Conservation (phyloP, 2,113 vertebrate genomes). For the Uria lomvia region DNA sequence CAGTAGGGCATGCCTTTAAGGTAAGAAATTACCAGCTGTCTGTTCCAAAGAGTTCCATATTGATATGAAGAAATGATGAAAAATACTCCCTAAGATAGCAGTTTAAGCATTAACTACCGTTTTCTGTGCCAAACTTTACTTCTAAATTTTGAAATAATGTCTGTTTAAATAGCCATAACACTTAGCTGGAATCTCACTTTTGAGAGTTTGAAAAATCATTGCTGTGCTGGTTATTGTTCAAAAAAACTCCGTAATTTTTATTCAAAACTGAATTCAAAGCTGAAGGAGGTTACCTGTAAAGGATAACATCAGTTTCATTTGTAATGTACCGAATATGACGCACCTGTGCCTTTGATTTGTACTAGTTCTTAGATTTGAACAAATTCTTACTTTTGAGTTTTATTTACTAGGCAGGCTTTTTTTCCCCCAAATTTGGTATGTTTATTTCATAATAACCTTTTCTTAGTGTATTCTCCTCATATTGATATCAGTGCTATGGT, state of each 20-base stretch:
- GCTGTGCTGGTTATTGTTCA: not conserved
- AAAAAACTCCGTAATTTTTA: not conserved
- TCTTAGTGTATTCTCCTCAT: not conserved
- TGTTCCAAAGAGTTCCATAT: not conserved
- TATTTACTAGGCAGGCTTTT: not conserved
- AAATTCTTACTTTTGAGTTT: not conserved
- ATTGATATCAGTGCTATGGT: not conserved
- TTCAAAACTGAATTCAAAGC: not conserved
- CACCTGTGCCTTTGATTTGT: not conserved
- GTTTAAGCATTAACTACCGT: not conserved
- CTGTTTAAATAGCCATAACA: not conserved
- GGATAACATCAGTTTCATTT: not conserved
- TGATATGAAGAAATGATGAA: not conserved
- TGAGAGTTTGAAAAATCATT: not conserved
- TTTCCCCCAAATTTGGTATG: fast-evolving
- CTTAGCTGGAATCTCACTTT: not conserved
- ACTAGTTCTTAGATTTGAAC: not conserved
- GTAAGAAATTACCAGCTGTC: not conserved
- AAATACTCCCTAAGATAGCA: not conserved
- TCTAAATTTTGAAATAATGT: not conserved
- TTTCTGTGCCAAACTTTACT: not conserved
- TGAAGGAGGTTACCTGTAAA: not conserved
- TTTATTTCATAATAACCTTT: not conserved
- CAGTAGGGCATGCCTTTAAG: not conserved
- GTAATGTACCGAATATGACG: not conserved